Conservation (phyloP, 2,113 vertebrate genomes). For the Tachycineta bicolor region DNA sequence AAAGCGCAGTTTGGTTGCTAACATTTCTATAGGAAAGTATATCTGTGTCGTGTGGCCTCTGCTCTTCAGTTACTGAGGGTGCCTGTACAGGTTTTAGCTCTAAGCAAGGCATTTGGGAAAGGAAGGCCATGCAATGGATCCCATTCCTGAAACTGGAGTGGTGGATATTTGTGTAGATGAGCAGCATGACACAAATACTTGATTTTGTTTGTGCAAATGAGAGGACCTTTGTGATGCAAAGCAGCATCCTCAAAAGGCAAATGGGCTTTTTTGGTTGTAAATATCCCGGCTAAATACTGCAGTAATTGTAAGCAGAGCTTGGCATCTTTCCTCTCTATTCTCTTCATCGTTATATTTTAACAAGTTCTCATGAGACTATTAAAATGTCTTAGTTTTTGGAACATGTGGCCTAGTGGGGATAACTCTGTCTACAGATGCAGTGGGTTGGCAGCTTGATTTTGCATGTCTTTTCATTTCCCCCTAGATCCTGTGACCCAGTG, state of each 20-base stretch:
- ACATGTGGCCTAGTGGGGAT: conserved; percentile 66
- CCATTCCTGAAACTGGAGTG: conserved; percentile 21
- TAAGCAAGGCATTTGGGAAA: conserved; percentile 1
- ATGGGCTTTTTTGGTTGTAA: conserved; percentile 62
- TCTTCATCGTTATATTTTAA: conserved; percentile 72
- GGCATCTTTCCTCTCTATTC: conserved; percentile 62
- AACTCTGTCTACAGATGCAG: conserved; percentile 64
- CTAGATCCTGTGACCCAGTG: conserved; percentile 77
- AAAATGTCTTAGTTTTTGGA: conserved; percentile 74
- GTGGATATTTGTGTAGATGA: conserved; percentile 50
- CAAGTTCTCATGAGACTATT: conserved; percentile 73
- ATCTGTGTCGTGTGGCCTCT: background rate
- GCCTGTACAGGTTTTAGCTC: background rate
- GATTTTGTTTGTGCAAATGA: conserved; percentile 71
- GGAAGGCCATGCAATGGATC: background rate
- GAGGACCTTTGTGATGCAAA: conserved; percentile 73
- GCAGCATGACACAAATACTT: conserved; percentile 47
- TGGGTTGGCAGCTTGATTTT: conserved; percentile 69
- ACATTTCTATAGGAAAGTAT: background rate
- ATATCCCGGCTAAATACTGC: conserved; percentile 52
- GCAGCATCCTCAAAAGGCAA: conserved; percentile 58
- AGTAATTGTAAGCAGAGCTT: conserved; percentile 71
- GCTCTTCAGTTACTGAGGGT: background rate
- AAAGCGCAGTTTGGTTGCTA: background rate
- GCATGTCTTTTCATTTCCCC: conserved; percentile 77